Base-by-base conservation (phyloP, 2,797 vertebrate genomes). In the Ptychobarbus kaznakovi region DNA sequence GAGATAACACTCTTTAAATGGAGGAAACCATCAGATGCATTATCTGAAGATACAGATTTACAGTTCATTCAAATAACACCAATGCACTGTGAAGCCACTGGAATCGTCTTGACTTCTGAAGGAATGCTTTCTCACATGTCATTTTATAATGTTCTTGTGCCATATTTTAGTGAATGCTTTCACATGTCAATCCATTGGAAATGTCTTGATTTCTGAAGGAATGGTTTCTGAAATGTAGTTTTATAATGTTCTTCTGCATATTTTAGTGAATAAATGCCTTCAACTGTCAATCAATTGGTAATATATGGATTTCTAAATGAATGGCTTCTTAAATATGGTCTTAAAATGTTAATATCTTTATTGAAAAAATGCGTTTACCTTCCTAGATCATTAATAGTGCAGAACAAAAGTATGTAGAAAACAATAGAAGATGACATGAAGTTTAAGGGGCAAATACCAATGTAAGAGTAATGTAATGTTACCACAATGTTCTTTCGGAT, bases 401-500 rank as follows among this genome's bases (percentile, higher is more conserved):
- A 76, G 18, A 74, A 49, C 18, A 72, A 44, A 72, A 32, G 32
- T 32, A 32, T 32, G 32, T 56, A 18, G 49, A n/a, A 16, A 53
- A 58, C 20, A 58, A 51, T 51, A 74, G 2, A 46, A 35, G 28
- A 32, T 66, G 63, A 32, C 63, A 22, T 22, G 16, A 22, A 4
- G 1, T 8, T 56, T 53, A 13, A 1, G 25, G 4, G 38, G 46
- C 10, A 6, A 35, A 53, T 53, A 13, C 49, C 51, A 35, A 11
- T 56, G 20, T 22, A 22, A 7, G 20, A 38, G 20, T 56, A n/a
- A 76, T 76, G 1, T 6, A 12, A 75, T 35, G 10, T 68, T 20
- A 65, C 35, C 44, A 28, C 53, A 76, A 83, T 61, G 68, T 58
- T 70, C 15, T 25, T 25, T 63, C 22, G 32, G 28, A 68, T 78